These are phyloP conservation scores for Trogon melanurus DNA, from an alignment of 2,113 vertebrate species.

Conservation along the genomic window DNA sequence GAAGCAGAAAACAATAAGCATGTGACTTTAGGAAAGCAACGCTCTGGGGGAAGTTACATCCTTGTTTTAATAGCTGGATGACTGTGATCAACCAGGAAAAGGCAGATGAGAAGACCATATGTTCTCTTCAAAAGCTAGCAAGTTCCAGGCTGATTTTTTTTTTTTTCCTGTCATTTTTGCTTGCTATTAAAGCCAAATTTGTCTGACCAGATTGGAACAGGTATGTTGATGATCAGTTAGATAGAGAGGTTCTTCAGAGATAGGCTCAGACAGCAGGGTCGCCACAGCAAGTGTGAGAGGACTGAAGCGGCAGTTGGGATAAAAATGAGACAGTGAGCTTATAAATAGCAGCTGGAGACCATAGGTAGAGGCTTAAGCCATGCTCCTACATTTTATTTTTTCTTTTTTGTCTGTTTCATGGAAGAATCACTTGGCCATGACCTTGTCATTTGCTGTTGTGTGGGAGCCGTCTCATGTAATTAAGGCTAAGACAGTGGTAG, in stretches of 20 bases:
- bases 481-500: not conserved
- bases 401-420: not conserved
- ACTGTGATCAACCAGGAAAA: not conserved
- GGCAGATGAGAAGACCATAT: not conserved
- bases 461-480: not conserved
- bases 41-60: not conserved
- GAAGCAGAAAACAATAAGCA: not conserved
- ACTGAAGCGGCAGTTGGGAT: not conserved
- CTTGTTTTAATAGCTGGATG: not conserved
- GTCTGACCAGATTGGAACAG: not conserved
- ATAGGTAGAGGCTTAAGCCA: not conserved
- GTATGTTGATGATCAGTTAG: not conserved
- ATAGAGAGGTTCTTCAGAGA: not conserved
- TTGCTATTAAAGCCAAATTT: not conserved
- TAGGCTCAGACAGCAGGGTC: not conserved
- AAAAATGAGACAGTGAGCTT: not conserved
- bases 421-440: not conserved
- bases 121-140: not conserved
- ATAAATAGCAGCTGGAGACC: accelerated
- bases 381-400: not conserved
- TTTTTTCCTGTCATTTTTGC: not conserved
- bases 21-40: not conserved
- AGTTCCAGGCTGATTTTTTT: not conserved
- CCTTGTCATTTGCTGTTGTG: not conserved
- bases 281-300: not conserved